Base-by-base conservation (phyloP, 2,797 vertebrate species). In the Hapalemur alaotrensis region DNA sequence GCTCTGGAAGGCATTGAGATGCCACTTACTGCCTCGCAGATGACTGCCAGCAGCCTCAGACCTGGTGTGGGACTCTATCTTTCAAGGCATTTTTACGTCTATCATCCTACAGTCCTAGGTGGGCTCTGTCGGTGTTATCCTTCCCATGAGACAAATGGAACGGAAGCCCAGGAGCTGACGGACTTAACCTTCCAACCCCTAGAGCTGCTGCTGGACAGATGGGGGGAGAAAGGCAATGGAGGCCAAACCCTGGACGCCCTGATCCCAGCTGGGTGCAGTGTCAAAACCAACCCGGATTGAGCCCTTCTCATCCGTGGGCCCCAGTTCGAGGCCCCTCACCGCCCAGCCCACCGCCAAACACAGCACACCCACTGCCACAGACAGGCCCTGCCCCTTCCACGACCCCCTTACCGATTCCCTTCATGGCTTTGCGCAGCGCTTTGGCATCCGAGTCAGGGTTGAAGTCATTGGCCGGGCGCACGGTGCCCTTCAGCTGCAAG, bases 361-460 rank as follows among this genome's bases (percentile, higher is more conserved):
- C 9, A 15, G 4, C 15, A 7, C 17, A 17, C n/a, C 38, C 0
- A 9, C 18, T 15, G 20, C 54, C 48, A 82, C 6, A 2, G 50
- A 59, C 20, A 17, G 17, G 1, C 25, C 30, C 25, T 6, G 18
- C 14, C 72, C 11, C 7, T 13, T 7, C 0, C 0, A 7, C 0
- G 4, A 20, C 17, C 61, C 0, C 25, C 99, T 93, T 98, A 99
- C 99, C 99, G 30, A 99, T 98, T 48, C 99, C 99, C 97, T 99
- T 99, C 99, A 99, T 99, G 0, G 99, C 99, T 98, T 99, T 99
- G 98, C 99, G 99, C 88, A 99, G 98, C 3, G 99, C 99, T 97
- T 99, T 99, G 0, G 99, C 99, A 0, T 99, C 99, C 8, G 98
- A 99, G 0, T 99, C 99, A 0, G 99, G 99, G 0, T 99, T 99